Base-by-base conservation (phyloP, 2,888 invertebrate genomes). In the Rutpela maculata region DNA sequence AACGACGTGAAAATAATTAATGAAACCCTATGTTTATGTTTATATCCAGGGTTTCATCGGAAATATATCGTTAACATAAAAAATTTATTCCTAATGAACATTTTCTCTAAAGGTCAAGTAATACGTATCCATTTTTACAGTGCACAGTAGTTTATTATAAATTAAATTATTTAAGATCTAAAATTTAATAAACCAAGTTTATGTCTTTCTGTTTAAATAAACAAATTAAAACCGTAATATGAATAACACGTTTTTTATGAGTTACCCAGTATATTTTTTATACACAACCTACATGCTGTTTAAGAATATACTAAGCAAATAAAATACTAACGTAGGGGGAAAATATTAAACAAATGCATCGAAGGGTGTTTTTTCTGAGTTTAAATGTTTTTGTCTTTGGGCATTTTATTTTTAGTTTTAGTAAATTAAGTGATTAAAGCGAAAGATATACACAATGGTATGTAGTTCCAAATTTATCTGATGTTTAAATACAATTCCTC, bases 381-480 rank as follows among this genome's bases (percentile, higher is more conserved):
- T n/a, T 22, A 31, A 59, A 69, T 69, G 69, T 69, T 69, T n/a
- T 57, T 69, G 69, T 62, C 67, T 67, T 66, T 66, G 12, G 56
- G 38, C 43, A 59, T 75, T 69, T 68, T 77, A 77, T 77, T 77
- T 77, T 69, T 67, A 69, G 77, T 75, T 56, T n/a, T 66, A 17
- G 31, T 66, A 74, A 74, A 77, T 74, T 70, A 74, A 69, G 77
- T 77, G 77, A 77, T 77, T 77, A 78, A 59, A 65, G 55, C 56
- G 59, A 67, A 66, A 78, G 66, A 75, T 70, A 67, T 69, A 78
- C 74, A 75, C 74, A 75, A 74, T 77, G 77, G 77, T 74, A 75
- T 78, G 78, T 71, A 75, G 78, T 75, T 78, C 78, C 74, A 78
- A 78, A 78, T 75, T 78, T 78, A 78, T 71, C 74, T 75, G 59